Conservation (phyloP, 1,140 invertebrate species). For the Thereuonema tuberculata region DNA sequence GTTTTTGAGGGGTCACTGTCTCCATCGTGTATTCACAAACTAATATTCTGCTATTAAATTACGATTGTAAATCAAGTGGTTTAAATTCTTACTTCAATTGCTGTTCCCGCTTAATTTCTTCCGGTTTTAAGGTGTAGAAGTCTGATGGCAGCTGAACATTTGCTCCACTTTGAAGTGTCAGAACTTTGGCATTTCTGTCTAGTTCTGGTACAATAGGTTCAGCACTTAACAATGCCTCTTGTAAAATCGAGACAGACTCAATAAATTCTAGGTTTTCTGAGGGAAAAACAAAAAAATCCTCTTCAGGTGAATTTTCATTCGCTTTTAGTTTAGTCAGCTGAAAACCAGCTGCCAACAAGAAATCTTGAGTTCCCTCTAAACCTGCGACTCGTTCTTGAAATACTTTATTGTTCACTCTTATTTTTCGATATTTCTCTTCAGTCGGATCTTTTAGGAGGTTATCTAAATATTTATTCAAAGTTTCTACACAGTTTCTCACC, state of each 20-base stretch:
- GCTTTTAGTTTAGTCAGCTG: slow-evolving; percentile 40
- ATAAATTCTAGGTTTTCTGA: slow-evolving; percentile 16
- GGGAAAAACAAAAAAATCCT: slow-evolving; percentile 24
- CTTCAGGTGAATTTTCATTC: slow-evolving; percentile 19
- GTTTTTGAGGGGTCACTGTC: no score
- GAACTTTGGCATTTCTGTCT: slow-evolving; percentile 69
- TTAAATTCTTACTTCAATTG: slow-evolving; percentile 54
- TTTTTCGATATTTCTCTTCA: slow-evolving; percentile 82
- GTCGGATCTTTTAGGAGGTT: slow-evolving; percentile 73
- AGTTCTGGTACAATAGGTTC: slow-evolving; percentile 68
- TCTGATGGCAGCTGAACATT: slow-evolving; percentile 58
- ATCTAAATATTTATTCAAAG: slow-evolving; percentile 74
- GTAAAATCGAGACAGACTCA: slow-evolving; percentile 40
- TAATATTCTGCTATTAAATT: no score
- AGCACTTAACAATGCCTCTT: slow-evolving; percentile 58
- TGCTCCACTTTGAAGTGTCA: slow-evolving; percentile 54
- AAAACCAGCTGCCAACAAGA: slow-evolving; percentile 74
- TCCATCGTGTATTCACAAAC: no score
- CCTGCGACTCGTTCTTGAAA: slow-evolving; percentile 63
- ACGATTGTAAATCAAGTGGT: no score
- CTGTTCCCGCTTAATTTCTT: slow-evolving; percentile 74
- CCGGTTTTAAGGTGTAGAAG: slow-evolving; percentile 60
- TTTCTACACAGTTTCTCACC: slow-evolving; percentile 67
- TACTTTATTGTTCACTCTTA: slow-evolving; percentile 65
- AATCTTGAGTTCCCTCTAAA: slow-evolving; percentile 63